Evolutionary conservation across 92 coral and sea anemone genomes (phyloP).

Genomic region (Micromussa lordhowensis): DNA sequence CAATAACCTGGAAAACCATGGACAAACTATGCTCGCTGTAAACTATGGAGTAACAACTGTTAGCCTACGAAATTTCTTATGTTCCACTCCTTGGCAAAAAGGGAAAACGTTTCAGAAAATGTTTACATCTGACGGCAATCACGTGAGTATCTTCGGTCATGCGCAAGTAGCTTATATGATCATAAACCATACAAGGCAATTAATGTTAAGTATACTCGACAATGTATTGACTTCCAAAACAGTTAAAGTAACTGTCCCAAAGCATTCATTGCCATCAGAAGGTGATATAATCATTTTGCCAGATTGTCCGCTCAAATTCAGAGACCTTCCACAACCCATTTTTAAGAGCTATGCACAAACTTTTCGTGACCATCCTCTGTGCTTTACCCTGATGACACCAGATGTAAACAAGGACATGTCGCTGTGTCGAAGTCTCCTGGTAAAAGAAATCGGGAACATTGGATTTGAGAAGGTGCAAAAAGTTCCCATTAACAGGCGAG

Average conservation of each 20-base stretch:
- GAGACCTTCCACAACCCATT: conserved; percentile 12
- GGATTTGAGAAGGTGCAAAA: conserved; percentile 52
- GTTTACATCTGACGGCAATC: conserved; percentile 56
- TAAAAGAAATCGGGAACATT: conserved; percentile 49
- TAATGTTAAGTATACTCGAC: conserved; percentile 25
- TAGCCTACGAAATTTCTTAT: conserved; percentile 50
- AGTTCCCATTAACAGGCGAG: background rate
- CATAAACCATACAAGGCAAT: conserved; percentile 47
- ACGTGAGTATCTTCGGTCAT: conserved; percentile 43
- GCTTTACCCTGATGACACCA: conserved; percentile 62
- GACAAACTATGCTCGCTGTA: conserved; percentile 55
- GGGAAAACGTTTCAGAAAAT: background rate
- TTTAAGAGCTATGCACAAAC: conserved; percentile 4
- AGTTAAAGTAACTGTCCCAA: background rate
- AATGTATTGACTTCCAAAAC: background rate
- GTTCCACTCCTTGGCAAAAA: conserved; percentile 7
- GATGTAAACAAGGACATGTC: conserved; percentile 19
- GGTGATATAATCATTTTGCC: background rate
- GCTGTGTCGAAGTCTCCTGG: conserved; percentile 27
- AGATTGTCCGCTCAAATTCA: background rate
- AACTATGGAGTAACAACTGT: conserved; percentile 61
- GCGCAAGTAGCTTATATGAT: conserved; percentile 63
- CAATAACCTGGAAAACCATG: conserved; percentile 62
- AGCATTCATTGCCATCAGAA: background rate
- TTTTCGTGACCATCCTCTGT: conserved; percentile 40